Evolutionary conservation across 2,888 invertebrate species (phyloP).

Genomic region (Ceramica pisi): DNA sequence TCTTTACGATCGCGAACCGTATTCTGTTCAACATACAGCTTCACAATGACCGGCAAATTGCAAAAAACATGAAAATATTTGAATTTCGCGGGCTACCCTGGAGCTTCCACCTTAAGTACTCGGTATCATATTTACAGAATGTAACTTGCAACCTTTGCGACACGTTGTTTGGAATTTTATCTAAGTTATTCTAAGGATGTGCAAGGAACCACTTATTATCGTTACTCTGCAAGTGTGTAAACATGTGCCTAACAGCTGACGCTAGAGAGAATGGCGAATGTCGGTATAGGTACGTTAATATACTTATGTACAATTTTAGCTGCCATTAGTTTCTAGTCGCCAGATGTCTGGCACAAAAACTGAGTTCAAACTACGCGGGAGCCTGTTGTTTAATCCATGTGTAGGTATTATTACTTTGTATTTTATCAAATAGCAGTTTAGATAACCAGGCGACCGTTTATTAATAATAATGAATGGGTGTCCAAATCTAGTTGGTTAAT

Average conservation of each 20-base stretch:
- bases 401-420: conserved; percentile 38
- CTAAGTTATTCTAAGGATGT: conserved; percentile 36
- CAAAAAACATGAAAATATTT: no score
- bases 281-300: not conserved
- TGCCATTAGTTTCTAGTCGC: conserved; percentile 21
- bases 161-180: conserved; percentile 10
- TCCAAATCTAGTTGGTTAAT: conserved; percentile 38
- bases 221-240: conserved; percentile 1
- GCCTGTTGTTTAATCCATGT: conserved; percentile 25
- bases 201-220: conserved; percentile 9
- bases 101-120: no score
- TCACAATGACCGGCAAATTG: no score
- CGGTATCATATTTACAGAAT: not conserved
- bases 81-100: no score
- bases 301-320: not conserved
- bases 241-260: conserved; percentile 57
- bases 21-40: no score
- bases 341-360: conserved; percentile 56
- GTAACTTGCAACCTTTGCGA: conserved; percentile 6
- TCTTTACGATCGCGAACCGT: no score
- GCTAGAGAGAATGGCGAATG: conserved; percentile 21
- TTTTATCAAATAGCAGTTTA: conserved; percentile 35
- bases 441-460: conserved; percentile 13
- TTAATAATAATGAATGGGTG: conserved; percentile 24
- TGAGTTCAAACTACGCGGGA: conserved; percentile 41